phyloP scores from a whole-genome alignment of 2,888 invertebrate species.

The Ophioninae sp. region DNA sequence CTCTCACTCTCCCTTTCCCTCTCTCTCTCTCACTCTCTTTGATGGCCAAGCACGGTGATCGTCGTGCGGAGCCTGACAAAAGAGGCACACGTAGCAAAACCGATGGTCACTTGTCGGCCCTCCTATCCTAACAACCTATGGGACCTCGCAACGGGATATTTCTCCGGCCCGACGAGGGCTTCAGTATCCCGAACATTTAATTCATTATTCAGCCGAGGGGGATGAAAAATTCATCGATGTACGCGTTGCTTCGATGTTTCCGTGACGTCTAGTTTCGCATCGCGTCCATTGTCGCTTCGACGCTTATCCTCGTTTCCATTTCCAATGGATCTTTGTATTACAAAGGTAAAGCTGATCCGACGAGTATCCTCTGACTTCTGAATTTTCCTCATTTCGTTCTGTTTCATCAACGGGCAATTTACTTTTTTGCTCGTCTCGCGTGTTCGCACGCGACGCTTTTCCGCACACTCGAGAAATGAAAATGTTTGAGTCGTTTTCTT shows the following conservation, averaged over 20 bases:
- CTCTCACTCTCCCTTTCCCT: conserved; percentile 32
- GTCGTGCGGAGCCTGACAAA: conserved; percentile 63
- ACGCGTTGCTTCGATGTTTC: conserved; percentile 24
- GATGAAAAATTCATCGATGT: conserved; percentile 77
- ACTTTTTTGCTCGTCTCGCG: conserved; percentile 23
- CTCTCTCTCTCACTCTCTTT: background rate
- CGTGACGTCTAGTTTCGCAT: background rate
- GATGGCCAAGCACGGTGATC: conserved; percentile 24
- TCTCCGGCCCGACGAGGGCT: conserved; percentile 56
- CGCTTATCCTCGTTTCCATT: conserved; percentile 19
- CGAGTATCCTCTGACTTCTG: no score
- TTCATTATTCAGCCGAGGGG: conserved; percentile 78
- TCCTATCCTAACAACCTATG: conserved; percentile 76
- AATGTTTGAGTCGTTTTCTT: background rate
- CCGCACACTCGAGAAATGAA: conserved; percentile 11
- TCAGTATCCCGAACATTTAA: conserved; percentile 76
- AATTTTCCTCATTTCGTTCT: background rate
- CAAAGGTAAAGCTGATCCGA: background rate
- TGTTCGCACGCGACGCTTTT: conserved; percentile 52
- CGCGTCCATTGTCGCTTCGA: conserved; percentile 49
- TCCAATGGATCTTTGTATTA: background rate
- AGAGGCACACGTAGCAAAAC: conserved; percentile 68
- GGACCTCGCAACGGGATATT: conserved; percentile 66
- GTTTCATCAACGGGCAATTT: conserved; percentile 20
- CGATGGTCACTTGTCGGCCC: conserved; percentile 78